phyloP scores from a whole-genome alignment of 2,888 invertebrate species.

The Raillietiella orientalis region DNA sequence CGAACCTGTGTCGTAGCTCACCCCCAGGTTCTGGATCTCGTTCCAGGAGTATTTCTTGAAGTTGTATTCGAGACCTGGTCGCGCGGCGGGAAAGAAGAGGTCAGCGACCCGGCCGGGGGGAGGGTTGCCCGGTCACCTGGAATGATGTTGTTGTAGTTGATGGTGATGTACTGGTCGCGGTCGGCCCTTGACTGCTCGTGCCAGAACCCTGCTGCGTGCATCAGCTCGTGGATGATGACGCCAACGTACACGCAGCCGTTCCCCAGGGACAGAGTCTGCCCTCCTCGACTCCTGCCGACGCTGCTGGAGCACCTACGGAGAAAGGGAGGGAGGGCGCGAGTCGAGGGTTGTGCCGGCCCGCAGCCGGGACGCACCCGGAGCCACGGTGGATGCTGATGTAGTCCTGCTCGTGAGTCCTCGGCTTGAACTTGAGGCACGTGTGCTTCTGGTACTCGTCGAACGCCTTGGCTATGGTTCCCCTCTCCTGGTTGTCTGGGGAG shows the following conservation, averaged over 20 bases:
- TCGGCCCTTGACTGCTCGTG: slow-evolving; percentile 17
- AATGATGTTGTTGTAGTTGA: slow-evolving; percentile 13
- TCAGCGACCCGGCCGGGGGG: too few species aligned
- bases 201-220: slow-evolving; percentile 18
- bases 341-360: too few species aligned
- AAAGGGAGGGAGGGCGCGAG: too few species aligned
- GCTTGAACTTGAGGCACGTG: slow-evolving; percentile 13
- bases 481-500: slow-evolving; percentile 4
- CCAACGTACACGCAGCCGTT: slow-evolving; percentile 14
- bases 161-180: slow-evolving; percentile 14
- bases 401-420: slow-evolving; percentile 11
- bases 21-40: slow-evolving; percentile 10
- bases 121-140: too few species aligned
- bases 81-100: background rate
- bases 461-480: slow-evolving; percentile 9
- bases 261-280: slow-evolving; percentile 16
- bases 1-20: slow-evolving; percentile 11
- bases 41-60: slow-evolving; percentile 11
- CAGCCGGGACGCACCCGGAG: slow-evolving; percentile 6
- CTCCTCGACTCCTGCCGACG: slow-evolving; percentile 16
- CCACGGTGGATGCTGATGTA: slow-evolving; percentile 11
- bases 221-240: slow-evolving; percentile 16
- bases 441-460: slow-evolving; percentile 10
- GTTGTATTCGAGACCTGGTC: slow-evolving; percentile 11
- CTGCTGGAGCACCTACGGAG: slow-evolving; percentile 14